Conservation (phyloP, 1,140 invertebrate species). For the Drosophila ogumai region DNA sequence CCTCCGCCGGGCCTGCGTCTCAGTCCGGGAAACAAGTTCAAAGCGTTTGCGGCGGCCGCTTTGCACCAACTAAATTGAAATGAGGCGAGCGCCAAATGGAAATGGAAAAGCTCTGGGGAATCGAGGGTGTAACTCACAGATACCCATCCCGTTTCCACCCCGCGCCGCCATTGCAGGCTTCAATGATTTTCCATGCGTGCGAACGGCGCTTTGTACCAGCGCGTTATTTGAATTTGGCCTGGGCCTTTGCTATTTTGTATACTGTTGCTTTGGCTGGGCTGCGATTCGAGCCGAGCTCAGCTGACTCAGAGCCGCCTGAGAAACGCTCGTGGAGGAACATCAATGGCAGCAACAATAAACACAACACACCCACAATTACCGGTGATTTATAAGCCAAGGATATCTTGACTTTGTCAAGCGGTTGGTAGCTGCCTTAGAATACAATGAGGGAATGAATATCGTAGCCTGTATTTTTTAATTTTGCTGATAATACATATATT, state of each 20-base stretch:
- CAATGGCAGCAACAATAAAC: slow-evolving; percentile 56
- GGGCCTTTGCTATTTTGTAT: not conserved
- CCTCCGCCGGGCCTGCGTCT: slow-evolving; percentile 34
- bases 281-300: slow-evolving; percentile 9
- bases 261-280: not conserved
- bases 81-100: slow-evolving; percentile 67
- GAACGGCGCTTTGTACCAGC: slow-evolving; percentile 50
- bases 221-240: slow-evolving; percentile 36
- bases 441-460: slow-evolving; percentile 1
- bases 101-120: slow-evolving; percentile 64
- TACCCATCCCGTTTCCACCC: slow-evolving; percentile 19
- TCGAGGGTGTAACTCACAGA: slow-evolving; percentile 59
- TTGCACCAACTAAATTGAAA: slow-evolving; percentile 80
- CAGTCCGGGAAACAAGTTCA: slow-evolving; percentile 78
- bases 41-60: slow-evolving; percentile 77
- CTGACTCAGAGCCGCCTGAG: slow-evolving; percentile 50
- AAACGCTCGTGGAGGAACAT: slow-evolving; percentile 48
- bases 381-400: slow-evolving; percentile 21
- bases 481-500: too few species aligned
- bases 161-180: slow-evolving; percentile 60
- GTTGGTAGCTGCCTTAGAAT: slow-evolving; percentile 19
- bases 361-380: slow-evolving; percentile 66
- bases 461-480: not conserved
- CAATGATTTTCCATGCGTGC: slow-evolving; percentile 82
- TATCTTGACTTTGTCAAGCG: slow-evolving; percentile 19